Evolutionary conservation across 2,888 invertebrate genomes (phyloP), one percentile per base, ranked within the genome.

Genomic region (Mesorhabditis sp.): DNA sequence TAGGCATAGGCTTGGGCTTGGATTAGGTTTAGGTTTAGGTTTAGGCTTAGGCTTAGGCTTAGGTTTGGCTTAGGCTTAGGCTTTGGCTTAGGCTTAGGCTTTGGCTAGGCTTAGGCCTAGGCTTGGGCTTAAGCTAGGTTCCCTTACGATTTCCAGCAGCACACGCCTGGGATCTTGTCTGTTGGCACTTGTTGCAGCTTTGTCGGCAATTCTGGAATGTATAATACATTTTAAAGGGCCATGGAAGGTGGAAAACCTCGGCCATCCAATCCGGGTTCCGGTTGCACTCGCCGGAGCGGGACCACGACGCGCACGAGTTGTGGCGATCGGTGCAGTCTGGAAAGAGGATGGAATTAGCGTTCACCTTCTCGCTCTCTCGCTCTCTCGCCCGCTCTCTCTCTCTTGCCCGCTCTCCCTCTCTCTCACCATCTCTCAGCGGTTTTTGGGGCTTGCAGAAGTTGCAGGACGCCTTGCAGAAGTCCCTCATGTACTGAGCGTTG

Each of bases 201-300:
- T 72, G 72, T 15, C 83, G 69, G 58, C 83, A 83, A 67, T 83
- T 83, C 58, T 83, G 74, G 5, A 15, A 15, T 15, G 63, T 4
- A n/a, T 2, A 13, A 15, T 10, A 63, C 4, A n/a, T 28, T 28
- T 15, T 10, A 4, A 28, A 63, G 41, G 10, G 10, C 41, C 41
- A 13, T n/a, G 7, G 28, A 28, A 15, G 7, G n/a, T 7, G 3
- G 7, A 13, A 28, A 15, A 63, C 10, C 70, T 68, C 80, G 0
- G 79, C 72, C 83, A 83, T 83, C 81, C 83, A 83, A 5, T 74
- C 64, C n/a, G 70, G 69, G 67, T 83, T 83, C 58, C 72, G 70
- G 2, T 72, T 75, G 66, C 83, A 84, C 68, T 84, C 83, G 3
- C 83, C 83, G 13, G 73, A 66, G 0, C 67, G 45, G 3, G 75